phyloP scores from a whole-genome alignment of 1,140 invertebrate genomes.

The Triops cancriformis region DNA sequence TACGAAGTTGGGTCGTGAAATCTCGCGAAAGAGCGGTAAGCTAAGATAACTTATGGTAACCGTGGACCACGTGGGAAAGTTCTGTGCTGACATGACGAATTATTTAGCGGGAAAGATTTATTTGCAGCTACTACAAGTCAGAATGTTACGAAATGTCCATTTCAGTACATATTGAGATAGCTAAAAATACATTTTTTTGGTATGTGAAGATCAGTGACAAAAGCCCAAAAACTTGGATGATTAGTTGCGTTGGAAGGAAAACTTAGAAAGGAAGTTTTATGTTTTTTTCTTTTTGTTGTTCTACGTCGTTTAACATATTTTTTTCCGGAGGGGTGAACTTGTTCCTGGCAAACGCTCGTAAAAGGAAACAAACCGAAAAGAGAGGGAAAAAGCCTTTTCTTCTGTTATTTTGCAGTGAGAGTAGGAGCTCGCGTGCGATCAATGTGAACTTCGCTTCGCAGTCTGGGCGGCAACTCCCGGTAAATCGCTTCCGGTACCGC shows the following conservation, averaged over 20 bases:
- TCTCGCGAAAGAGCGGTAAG: too few relatives aligned
- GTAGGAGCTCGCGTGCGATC: constrained; percentile 39
- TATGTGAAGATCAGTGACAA: background rate
- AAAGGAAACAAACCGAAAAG: too few relatives aligned
- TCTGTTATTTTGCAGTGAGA: constrained; percentile 21
- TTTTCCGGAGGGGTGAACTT: too few relatives aligned
- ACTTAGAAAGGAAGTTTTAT: background rate
- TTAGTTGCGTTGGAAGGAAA: background rate
- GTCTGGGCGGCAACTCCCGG: constrained; percentile 58
- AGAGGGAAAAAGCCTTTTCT: background rate
- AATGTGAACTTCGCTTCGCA: constrained; percentile 58
- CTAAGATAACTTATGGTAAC: too few relatives aligned
- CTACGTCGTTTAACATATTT: too few relatives aligned
- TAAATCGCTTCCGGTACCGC: constrained; percentile 71
- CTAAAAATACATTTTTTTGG: background rate
- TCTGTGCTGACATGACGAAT: background rate
- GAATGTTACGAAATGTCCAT: background rate
- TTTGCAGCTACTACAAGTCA: background rate
- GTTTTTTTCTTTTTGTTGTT: background rate
- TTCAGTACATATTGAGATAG: background rate
- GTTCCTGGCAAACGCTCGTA: too few relatives aligned
- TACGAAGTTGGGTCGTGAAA: too few relatives aligned
- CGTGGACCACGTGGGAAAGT: background rate
- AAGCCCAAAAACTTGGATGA: background rate
- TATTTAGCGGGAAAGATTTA: background rate